Evolutionary conservation across 1,140 invertebrate species (phyloP), one percentile per base, ranked within the genome.

Genomic region (Micrasema longulum): DNA sequence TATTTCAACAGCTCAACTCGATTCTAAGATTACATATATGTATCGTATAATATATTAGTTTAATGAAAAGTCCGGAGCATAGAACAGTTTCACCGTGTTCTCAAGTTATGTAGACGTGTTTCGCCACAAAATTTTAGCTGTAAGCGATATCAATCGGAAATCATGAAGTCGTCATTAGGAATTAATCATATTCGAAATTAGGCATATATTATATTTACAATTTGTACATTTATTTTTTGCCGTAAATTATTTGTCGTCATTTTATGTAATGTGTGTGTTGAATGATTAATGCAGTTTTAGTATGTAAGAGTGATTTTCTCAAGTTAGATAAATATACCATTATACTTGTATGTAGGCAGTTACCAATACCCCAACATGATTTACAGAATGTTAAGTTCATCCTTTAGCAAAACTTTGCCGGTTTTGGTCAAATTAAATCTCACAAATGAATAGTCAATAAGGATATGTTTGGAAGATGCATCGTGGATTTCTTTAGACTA

Each of bases 211-310:
- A 31, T 31, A 22, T 60, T 41, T 60, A 60, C 41, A 60, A 60
- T 60, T 60, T 60, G 55, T 60, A 60, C n/a, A 60, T 60, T 60
- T 36, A 57, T 57, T 60, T 53, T 31, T 41, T 38, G 41, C 41
- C 36, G 35, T 60, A 60, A 60, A 60, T 60, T 60, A 60, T 60
- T 41, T 22, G 55, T 60, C 9, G 36, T 60, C 14, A 43, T 12
- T 18, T 52, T 23, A 52, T 47, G 43, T 47, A 47, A 47, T 14
- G n/a, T 16, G 52, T 31, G 52, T 55, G 52, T 55, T 12, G 16
- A 31, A 31, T 35, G 23, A 31, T 41, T 41, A n/a, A 41, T 38
- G 6, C 35, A 38, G 35, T 41, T 60, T 57, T 60, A 60, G 55
- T 1, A 18, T 38, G 16, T 60, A 60, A 60, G 36, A 41, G 16